These are phyloP conservation scores for Catharus ustulatus DNA, from an alignment of 2,797 vertebrate species.

Conservation along the genomic window DNA sequence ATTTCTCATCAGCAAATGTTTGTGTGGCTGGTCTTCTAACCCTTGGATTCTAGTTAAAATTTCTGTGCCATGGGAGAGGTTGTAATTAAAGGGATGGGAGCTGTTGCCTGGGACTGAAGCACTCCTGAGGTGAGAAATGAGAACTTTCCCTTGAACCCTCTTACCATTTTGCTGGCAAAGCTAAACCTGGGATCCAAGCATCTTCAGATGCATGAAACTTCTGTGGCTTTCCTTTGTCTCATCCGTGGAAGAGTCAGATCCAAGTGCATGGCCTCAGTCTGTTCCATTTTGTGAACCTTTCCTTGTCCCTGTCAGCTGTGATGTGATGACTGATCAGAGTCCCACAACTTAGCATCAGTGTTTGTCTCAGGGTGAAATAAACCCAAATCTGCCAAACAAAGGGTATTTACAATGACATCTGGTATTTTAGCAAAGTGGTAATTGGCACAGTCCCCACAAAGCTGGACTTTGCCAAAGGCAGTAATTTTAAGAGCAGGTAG, in stretches of 20 bases:
- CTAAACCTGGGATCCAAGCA: not conserved
- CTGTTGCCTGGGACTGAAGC: not conserved
- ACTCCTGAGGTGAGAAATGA: not conserved
- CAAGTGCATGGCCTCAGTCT: not conserved
- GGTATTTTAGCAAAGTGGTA: not conserved
- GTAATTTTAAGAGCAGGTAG: not conserved
- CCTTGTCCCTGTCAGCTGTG: not conserved
- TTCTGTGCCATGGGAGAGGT: not conserved
- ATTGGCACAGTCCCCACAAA: not conserved
- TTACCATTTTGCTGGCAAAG: not conserved
- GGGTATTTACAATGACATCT: not conserved
- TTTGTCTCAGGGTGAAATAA: not conserved
- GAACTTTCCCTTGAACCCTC: not conserved
- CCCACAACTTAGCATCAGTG: not conserved
- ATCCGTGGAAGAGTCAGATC: not conserved
- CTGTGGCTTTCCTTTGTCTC: not conserved
- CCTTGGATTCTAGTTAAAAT: not conserved
- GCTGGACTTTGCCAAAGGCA: not conserved
- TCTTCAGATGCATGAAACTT: not conserved
- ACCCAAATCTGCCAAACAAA: not conserved
- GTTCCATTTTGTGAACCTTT: not conserved
- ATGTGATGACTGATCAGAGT: not conserved
- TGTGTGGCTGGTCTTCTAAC: constrained; percentile 4
- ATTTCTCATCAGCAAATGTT: not conserved
- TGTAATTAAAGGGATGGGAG: not conserved